A percentile compares a stretch with the other conserved stretches of the same genome.
phyloP scores from a whole-genome alignment of 2,888 invertebrate genomes.

The Stomorhina lunata region DNA sequence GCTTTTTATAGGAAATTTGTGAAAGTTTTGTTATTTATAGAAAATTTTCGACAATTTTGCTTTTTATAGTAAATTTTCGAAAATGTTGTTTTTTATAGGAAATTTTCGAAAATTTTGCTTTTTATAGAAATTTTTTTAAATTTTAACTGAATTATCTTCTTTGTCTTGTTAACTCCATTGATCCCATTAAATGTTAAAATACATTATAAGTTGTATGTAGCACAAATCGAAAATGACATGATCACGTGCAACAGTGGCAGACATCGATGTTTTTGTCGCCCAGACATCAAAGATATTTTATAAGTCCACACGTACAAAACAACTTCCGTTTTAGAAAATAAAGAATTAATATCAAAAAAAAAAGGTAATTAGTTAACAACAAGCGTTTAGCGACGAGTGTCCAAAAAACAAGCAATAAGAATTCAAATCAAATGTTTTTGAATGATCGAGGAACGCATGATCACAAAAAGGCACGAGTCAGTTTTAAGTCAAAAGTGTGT shows the following conservation, averaged over 20 bases:
- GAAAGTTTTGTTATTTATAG: no score
- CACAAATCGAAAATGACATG: slow-evolving; percentile 11
- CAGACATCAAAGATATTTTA: slow-evolving; percentile 57
- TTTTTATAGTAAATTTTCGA: no score
- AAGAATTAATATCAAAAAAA: slow-evolving; percentile 9
- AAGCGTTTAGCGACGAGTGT: background rate
- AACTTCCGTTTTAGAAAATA: slow-evolving; percentile 39
- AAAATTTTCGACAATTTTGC: no score
- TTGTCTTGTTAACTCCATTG: background rate
- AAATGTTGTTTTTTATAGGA: no score
- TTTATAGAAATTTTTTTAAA: no score
- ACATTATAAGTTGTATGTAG: background rate
- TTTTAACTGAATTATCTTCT: no score
- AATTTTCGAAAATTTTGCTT: no score
- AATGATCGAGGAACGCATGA: slow-evolving; percentile 2
- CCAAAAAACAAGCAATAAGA: background rate
- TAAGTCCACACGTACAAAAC: slow-evolving; percentile 49
- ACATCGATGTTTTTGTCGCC: slow-evolving; percentile 45
- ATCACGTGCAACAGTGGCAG: slow-evolving; percentile 49
- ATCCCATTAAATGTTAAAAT: slow-evolving; percentile 11
- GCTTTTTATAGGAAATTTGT: no score
- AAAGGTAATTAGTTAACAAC: background rate
- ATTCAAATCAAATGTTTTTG: background rate
- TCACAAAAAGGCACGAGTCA: slow-evolving; percentile 37
- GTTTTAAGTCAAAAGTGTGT: background rate